A percentile compares a stretch with the other conserved stretches of the same genome.
Evolutionary conservation across 2,797 vertebrate genomes (phyloP).

Genomic region (Gymnothorax reevesii): DNA sequence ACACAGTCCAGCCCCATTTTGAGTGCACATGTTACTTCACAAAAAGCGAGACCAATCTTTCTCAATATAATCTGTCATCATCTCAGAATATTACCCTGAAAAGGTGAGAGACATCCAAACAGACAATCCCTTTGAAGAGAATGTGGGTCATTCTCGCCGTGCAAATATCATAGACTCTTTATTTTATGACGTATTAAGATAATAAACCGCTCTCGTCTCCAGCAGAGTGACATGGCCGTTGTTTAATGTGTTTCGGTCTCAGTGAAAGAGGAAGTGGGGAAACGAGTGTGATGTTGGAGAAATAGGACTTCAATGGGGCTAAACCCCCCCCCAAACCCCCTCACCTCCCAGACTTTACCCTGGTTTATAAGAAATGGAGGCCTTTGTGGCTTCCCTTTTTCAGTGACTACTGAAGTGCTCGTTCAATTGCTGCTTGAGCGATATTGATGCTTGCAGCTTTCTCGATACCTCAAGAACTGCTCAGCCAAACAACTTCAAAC

Average conservation of each 20-base stretch:
- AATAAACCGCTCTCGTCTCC: not conserved
- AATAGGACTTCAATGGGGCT: not conserved
- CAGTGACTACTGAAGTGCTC: too few species aligned
- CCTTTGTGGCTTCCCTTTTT: not conserved
- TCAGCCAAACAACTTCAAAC: too few species aligned
- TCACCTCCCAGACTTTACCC: not conserved
- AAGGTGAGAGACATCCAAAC: slow-evolving; percentile 32
- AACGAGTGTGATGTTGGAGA: not conserved
- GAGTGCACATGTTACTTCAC: not conserved
- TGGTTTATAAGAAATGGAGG: not conserved
- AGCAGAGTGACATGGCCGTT: not conserved
- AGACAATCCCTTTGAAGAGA: not conserved
- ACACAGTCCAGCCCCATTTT: not conserved
- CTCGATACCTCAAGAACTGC: not conserved
- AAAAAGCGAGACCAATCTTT: slow-evolving; percentile 35
- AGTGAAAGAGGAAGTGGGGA: not conserved
- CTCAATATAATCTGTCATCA: slow-evolving; percentile 41
- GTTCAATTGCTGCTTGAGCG: too few species aligned
- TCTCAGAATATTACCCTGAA: slow-evolving; percentile 29
- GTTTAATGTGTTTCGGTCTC: not conserved
- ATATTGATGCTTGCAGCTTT: not conserved
- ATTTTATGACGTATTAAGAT: not conserved
- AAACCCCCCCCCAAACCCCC: too few species aligned
- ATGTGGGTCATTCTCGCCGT: not conserved
- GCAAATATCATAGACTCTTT: not conserved